These are phyloP conservation scores for Albula glossodonta DNA, from an alignment of 2,113 vertebrate species.

Conservation along the genomic window DNA sequence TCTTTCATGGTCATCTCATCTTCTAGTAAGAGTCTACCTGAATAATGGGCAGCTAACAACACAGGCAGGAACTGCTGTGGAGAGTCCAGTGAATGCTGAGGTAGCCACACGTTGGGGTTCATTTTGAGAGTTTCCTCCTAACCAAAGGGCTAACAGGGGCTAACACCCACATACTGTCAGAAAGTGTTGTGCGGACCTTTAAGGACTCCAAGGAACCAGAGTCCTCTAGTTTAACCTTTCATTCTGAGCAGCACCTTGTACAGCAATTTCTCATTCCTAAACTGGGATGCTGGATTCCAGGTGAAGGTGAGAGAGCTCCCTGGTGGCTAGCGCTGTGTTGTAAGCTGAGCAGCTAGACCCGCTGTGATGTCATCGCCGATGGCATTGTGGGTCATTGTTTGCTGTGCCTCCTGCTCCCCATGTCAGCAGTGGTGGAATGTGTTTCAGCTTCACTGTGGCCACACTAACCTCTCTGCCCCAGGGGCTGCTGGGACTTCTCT, in stretches of 20 bases:
- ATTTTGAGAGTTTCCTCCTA: too few species aligned
- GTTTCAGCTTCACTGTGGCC: neutral
- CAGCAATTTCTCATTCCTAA: neutral
- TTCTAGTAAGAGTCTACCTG: too few species aligned
- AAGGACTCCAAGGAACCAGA: too few species aligned
- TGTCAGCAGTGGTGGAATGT: neutral
- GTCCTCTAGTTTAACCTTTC: too few species aligned
- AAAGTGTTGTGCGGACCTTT: too few species aligned
- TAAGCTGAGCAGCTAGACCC: neutral
- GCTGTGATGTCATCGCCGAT: neutral
- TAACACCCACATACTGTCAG: too few species aligned
- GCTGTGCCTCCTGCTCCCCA: neutral
- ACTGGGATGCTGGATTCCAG: neutral
- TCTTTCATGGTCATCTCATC: too few species aligned
- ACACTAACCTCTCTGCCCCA: neutral
- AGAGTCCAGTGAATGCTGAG: too few species aligned
- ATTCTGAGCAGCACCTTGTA: neutral
- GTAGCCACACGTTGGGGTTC: too few species aligned
- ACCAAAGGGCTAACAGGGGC: too few species aligned
- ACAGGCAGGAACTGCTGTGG: too few species aligned
- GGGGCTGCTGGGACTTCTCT: neutral
- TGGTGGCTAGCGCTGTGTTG: neutral
- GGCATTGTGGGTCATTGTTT: neutral
- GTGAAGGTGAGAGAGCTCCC: neutral
- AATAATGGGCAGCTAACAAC: too few species aligned